A percentile compares a stretch with the other conserved stretches of the same genome.
Evolutionary conservation across 2,113 vertebrate species (phyloP).

Genomic region (Regulus satrapa): DNA sequence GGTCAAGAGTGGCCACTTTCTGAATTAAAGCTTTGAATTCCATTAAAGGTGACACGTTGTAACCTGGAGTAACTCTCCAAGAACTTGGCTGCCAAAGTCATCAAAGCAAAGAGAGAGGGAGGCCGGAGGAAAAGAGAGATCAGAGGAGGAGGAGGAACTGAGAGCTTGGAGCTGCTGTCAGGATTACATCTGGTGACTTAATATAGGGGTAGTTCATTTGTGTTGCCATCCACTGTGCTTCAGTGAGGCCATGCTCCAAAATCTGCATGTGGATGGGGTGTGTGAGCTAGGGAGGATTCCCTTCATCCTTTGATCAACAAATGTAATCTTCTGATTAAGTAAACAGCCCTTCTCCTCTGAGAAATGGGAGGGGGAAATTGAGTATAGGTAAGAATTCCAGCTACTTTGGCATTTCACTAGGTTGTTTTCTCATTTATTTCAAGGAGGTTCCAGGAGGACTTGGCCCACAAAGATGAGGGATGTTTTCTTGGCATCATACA

Average conservation of each 20-base stretch:
- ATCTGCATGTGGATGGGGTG: not conserved
- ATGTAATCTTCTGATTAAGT: slow-evolving; percentile 6
- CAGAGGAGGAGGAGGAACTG: slow-evolving; percentile 55
- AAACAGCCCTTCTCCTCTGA: not conserved
- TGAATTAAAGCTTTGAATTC: slow-evolving; percentile 76
- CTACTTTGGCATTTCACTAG: not conserved
- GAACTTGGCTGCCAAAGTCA: slow-evolving; percentile 66
- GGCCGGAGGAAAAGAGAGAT: slow-evolving; percentile 40
- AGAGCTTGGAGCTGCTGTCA: slow-evolving; percentile 40
- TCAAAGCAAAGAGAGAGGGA: slow-evolving; percentile 59
- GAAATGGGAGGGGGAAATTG: not conserved
- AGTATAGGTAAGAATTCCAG: not conserved
- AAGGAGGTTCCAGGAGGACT: not conserved
- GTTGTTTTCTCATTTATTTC: not conserved
- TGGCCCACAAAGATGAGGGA: not conserved
- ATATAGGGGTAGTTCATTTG: slow-evolving; percentile 38
- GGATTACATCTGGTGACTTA: slow-evolving; percentile 63
- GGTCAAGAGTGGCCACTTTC: slow-evolving; percentile 81
- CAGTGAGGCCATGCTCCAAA: not conserved
- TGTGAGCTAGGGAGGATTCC: not conserved
- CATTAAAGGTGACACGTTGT: slow-evolving; percentile 72
- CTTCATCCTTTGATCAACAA: not conserved
- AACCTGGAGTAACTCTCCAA: slow-evolving; percentile 73
- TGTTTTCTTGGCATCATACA: not conserved
- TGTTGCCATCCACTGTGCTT: not conserved